Conservation (phyloP, 2,888 invertebrate species). For the Meiosimyza platycephala region DNA sequence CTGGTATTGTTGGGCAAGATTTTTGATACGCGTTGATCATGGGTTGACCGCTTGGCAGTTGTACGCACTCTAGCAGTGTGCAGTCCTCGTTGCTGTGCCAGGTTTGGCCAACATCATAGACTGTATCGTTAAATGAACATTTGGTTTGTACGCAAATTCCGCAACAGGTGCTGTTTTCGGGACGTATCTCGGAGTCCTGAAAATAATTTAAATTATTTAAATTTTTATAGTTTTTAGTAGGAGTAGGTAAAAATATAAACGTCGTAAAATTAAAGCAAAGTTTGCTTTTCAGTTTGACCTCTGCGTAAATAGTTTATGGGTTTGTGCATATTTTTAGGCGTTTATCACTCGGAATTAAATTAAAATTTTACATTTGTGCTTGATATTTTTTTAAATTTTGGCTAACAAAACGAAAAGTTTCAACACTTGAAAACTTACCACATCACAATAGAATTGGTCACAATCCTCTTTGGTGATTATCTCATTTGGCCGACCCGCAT, state of each 20-base stretch:
- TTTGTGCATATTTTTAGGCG: no score
- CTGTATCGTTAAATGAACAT: constrained; percentile 58
- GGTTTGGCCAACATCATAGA: constrained; percentile 60
- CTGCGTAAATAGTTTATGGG: no score
- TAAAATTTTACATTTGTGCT: neutral
- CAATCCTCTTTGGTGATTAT: constrained; percentile 57
- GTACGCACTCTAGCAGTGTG: constrained; percentile 61
- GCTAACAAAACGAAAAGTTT: neutral
- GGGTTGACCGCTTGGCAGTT: constrained; percentile 52
- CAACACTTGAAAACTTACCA: constrained; percentile 52
- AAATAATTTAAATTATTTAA: neutral
- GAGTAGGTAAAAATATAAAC: no score
- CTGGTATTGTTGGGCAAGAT: constrained; percentile 57
- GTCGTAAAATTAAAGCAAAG: no score
- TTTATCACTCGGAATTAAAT: neutral
- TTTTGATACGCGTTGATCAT: constrained; percentile 62
- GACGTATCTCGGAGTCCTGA: constrained; percentile 61
- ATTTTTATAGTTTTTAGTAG: neutral
- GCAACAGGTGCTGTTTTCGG: constrained; percentile 59
- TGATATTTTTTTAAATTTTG: neutral
- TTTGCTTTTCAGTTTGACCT: no score
- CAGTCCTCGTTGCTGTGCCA: constrained; percentile 64
- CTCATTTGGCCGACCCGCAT: constrained; percentile 46
- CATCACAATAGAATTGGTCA: constrained; percentile 61
- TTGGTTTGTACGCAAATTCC: constrained; percentile 64